A percentile compares a stretch with the other conserved stretches of the same genome.
phyloP scores from a whole-genome alignment of 2,113 vertebrate genomes.

The Cryptotis parvus region DNA sequence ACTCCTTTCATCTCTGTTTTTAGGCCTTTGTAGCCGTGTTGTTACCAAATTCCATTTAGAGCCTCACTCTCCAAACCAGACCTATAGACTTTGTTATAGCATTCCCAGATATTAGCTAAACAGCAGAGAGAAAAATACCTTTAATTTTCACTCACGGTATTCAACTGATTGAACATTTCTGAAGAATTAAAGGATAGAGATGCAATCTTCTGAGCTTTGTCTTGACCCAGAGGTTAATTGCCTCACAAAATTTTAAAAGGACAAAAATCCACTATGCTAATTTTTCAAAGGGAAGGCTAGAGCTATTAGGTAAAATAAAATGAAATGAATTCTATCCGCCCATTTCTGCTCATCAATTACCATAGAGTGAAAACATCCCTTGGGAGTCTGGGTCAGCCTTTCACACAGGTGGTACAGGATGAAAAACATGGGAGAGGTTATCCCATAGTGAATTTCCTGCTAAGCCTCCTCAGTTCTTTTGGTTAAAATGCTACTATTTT shows the following conservation, averaged over 20 bases:
- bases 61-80: conserved; percentile 48
- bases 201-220: conserved; percentile 46
- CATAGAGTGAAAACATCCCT: background rate
- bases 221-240: conserved; percentile 42
- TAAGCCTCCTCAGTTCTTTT: background rate
- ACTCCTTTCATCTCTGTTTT: background rate
- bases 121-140: conserved; percentile 39
- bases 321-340: background rate
- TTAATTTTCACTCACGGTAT: conserved; percentile 36
- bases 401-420: background rate
- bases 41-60: conserved; percentile 52
- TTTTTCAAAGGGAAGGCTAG: background rate
- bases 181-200: background rate
- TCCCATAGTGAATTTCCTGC: background rate
- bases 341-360: background rate
- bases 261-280: background rate
- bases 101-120: background rate
- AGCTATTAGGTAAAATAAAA: background rate
- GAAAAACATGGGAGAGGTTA: background rate
- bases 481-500: background rate
- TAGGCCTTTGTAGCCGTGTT: background rate
- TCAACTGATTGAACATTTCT: conserved; percentile 27
- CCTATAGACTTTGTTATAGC: background rate
- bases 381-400: background rate
- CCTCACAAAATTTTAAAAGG: conserved; percentile 10